A percentile compares a stretch with the other conserved stretches of the same genome.
Conservation (phyloP, 2,888 invertebrate genomes). For the Diarsia dahlii region DNA sequence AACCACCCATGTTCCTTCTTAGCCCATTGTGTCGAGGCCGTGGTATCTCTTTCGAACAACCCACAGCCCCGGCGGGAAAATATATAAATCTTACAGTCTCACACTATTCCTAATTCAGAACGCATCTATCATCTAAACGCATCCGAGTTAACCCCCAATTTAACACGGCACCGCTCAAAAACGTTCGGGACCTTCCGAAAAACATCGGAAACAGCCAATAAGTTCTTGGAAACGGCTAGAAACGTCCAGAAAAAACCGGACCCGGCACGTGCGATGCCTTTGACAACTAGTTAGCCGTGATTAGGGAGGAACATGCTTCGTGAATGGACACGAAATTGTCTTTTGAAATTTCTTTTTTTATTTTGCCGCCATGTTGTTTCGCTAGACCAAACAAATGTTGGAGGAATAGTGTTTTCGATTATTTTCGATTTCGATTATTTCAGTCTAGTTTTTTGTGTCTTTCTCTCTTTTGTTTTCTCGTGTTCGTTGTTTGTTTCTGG, state of each 20-base stretch:
- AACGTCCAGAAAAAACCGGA: constrained; percentile 54
- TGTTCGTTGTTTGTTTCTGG: no score
- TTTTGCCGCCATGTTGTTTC: constrained; percentile 27
- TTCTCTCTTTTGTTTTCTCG: no score
- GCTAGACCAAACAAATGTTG: constrained; percentile 28
- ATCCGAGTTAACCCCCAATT: constrained; percentile 37
- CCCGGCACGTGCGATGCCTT: constrained; percentile 61
- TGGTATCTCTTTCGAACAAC: no score
- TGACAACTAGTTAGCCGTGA: constrained; percentile 66
- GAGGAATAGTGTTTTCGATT: constrained; percentile 15
- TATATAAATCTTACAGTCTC: no score
- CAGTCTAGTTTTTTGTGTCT: not conserved
- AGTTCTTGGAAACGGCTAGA: constrained; percentile 42
- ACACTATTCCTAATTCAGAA: constrained; percentile 1
- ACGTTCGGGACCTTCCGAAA: constrained; percentile 39
- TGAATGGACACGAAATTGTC: constrained; percentile 65
- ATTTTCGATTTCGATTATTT: constrained; percentile 19
- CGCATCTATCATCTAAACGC: constrained; percentile 23
- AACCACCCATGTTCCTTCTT: no score
- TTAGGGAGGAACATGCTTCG: constrained; percentile 44
- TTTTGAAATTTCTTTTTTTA: constrained; percentile 42
- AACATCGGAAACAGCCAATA: constrained; percentile 52
- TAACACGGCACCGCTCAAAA: constrained; percentile 44
- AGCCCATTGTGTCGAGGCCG: no score
- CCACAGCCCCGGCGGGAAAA: no score